Conservation (phyloP, 2,888 invertebrate species). For the Xestia c-nigrum region DNA sequence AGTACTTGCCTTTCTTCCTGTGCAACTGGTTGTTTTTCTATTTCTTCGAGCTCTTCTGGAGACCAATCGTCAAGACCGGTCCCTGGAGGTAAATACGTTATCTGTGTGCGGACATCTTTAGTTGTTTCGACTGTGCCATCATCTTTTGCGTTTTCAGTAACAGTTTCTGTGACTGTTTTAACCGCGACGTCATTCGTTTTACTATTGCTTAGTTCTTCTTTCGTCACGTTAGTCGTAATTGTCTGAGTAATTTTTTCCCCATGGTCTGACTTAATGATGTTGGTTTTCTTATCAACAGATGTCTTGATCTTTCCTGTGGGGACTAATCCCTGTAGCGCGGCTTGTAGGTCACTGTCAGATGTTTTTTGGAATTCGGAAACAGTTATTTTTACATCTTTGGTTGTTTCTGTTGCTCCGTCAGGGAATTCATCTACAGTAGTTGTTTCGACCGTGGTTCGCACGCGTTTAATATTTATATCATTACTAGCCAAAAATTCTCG, state of each 20-base stretch:
- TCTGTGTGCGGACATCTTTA: conserved; percentile 87
- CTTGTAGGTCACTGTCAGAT: conserved; percentile 86
- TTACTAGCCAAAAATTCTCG: conserved; percentile 87
- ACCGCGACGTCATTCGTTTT: conserved; percentile 85
- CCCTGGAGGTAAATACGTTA: conserved; percentile 87
- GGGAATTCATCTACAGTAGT: conserved; percentile 86
- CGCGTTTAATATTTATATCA: conserved; percentile 89
- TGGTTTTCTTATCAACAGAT: conserved; percentile 87
- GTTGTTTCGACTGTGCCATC: conserved; percentile 87
- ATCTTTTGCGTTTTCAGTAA: conserved; percentile 84
- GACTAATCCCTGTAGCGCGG: conserved; percentile 83
- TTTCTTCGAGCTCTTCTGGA: conserved; percentile 84
- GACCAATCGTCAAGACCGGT: conserved; percentile 87
- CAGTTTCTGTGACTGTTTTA: conserved; percentile 86
- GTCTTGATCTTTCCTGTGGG: conserved; percentile 86
- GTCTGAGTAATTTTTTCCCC: conserved; percentile 86
- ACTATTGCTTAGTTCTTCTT: conserved; percentile 84
- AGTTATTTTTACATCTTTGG: conserved; percentile 89
- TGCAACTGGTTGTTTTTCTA: conserved; percentile 78
- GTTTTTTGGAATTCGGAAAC: conserved; percentile 88
- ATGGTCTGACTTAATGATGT: conserved; percentile 84
- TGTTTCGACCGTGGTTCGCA: conserved; percentile 90
- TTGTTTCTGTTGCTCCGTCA: conserved; percentile 90
- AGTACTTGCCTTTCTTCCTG: conserved; percentile 72
- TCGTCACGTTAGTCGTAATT: conserved; percentile 84